Evolutionary conservation across 2,888 invertebrate species (phyloP), one percentile per base, ranked within the genome.

Genomic region (Agonopterix subpropinquella): DNA sequence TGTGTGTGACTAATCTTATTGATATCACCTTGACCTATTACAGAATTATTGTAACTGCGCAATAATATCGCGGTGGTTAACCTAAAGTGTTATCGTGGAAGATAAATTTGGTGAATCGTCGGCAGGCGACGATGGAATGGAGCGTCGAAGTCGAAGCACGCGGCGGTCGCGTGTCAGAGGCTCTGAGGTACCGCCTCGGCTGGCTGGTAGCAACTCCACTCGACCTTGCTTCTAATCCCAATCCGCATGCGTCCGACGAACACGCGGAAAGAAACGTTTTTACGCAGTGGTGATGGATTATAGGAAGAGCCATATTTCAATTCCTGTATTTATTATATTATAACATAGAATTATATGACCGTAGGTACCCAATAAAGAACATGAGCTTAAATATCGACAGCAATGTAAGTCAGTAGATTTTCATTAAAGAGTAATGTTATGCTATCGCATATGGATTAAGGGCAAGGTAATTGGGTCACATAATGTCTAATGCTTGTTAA

Each of bases 1-100:
- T 73, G 65, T 56, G 47, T 54, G 50, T 55, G 47, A 58, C 53
- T 66, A 69, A 70, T 71, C 64, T 65, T 61, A 56, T 60, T 54
- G 60, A 62, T 61, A 61, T 73, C 63, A 62, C 73, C 77, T 77
- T 82, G 81, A 79, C 80, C 78, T 70, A 73, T 75, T 70, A 70
- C 67, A 59, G 66, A 62, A 74, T 61, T 55, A 55, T 48, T 50
- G 51, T 13, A 50, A 73, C 67, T 80, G 72, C 80, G 81, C 76
- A 79, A 62, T 71, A 67, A 53, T 8, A 11, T 42, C 44, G 49
- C 53, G 53, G 47, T 51, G 51, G 55, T 53, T 46, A 60, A 64
- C 53, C 52, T 54, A 51, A 45, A 46, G 50, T 56, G 56, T 57
- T 62, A 67, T 66, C 67, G 58, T 56, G 54, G 57, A 49, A 57